A percentile compares a stretch with the other conserved stretches of the same genome.
phyloP scores from a whole-genome alignment of 23 tunicate genomes.

The Ascidia mentula region DNA sequence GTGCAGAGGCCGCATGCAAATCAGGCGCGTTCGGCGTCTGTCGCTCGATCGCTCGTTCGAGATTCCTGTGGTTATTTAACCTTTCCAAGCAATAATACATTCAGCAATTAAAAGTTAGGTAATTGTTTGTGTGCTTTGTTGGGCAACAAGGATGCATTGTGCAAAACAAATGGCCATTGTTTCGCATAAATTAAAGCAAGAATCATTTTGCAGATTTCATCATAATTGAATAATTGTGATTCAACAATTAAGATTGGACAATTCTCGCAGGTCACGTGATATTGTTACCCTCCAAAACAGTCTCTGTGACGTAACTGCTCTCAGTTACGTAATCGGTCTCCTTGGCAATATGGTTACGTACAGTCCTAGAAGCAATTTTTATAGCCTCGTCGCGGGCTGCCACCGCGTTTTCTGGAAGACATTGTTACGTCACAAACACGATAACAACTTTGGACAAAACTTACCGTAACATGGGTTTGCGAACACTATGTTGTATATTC shows the following conservation, averaged over 20 bases:
- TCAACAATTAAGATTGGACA: background rate
- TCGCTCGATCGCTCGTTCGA: background rate
- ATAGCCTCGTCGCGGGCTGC: slow-evolving; percentile 1
- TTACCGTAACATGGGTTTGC: slow-evolving; percentile 29
- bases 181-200: background rate
- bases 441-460: background rate
- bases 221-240: background rate
- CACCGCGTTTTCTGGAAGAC: slow-evolving; percentile 8
- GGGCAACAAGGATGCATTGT: too few species aligned
- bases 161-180: background rate
- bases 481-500: slow-evolving; percentile 3
- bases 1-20: too few species aligned
- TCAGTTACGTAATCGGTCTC: slow-evolving; percentile 21
- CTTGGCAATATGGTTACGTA: background rate
- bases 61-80: background rate
- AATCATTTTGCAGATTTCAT: background rate
- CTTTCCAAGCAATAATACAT: background rate
- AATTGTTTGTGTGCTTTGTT: background rate
- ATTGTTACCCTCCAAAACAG: background rate
- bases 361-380: background rate
- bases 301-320: background rate
- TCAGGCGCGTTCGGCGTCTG: too few species aligned
- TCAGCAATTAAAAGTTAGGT: background rate
- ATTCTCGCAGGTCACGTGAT: background rate
- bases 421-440: background rate